Evolutionary conservation across 2,113 vertebrate genomes (phyloP), one percentile per base, ranked within the genome.

Genomic region (Cynopterus brachyotis): DNA sequence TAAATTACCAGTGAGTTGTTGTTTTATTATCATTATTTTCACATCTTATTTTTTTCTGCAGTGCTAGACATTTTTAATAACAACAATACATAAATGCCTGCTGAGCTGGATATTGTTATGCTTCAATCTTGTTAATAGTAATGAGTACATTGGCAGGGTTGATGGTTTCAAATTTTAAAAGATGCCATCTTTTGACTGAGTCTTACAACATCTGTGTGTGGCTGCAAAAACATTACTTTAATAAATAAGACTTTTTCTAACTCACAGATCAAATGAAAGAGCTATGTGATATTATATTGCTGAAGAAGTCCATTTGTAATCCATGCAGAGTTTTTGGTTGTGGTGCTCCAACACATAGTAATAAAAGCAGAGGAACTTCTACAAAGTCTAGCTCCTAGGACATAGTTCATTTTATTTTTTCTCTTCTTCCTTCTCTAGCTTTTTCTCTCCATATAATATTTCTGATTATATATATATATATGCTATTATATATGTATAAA

Each of bases 51-150:
- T 94, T 78, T 78, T 88, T 91, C 92, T 90, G 59, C 67, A 86
- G 53, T 85, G 89, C 85, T 66, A 98, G 62, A 32, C 86, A 93
- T 95, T 94, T 97, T 94, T 89, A 95, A 94, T 94, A 91, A 60
- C 66, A 93, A 94, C 45, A 89, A 81, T 93, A 96, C 88, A 95
- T 91, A 98, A 94, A 85, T 50, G 81, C 82, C 88, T 93, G 85
- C 95, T 83, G 93, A 89, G 89, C 47, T 93, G 32, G 82, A 89
- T 96, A 91, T 96, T 95, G 72, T 69, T 69, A 40, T 88, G 78
- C 85, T 91, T 96, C 87, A 37, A 76, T 96, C 95, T 94, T 93
- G 67, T 98, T 98, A 96, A 96, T 93, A 96, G 67, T 91, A 96
- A 96, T 93, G 95, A 95, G 91, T 89, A 94, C 96, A 94, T 95